These are phyloP conservation scores for Callithrix jacchus DNA, from an alignment of 2,113 vertebrate species.

Conservation along the genomic window DNA sequence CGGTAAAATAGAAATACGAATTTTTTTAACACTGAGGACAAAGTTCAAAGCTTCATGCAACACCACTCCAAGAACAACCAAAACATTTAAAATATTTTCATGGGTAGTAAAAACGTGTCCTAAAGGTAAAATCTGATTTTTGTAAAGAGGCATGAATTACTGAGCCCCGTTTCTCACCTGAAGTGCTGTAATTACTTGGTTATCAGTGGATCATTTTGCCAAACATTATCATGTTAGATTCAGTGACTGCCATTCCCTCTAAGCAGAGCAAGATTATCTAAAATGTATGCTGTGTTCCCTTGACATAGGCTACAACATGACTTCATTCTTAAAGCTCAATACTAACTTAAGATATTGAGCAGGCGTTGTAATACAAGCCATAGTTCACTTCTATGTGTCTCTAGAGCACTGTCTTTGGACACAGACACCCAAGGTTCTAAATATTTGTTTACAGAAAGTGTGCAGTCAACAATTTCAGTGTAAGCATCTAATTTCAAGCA, in stretches of 20 bases:
- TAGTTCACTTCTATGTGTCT: background rate
- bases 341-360: background rate
- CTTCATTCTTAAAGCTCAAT: background rate
- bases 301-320: background rate
- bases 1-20: background rate
- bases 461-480: slow-evolving; percentile 5
- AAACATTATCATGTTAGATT: background rate
- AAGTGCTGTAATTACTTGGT: background rate
- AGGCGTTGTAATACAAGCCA: background rate
- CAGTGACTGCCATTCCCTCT: background rate
- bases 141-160: background rate
- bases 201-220: background rate
- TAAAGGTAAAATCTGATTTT: background rate
- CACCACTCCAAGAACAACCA: slow-evolving; percentile 2
- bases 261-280: background rate
- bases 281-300: background rate
- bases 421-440: background rate
- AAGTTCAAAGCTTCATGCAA: background rate
- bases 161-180: background rate
- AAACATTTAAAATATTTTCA: slow-evolving; percentile 24
- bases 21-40: slow-evolving; percentile 3
- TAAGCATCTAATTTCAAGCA: slow-evolving; percentile 7
- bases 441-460: background rate
- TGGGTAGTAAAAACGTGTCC: background rate
- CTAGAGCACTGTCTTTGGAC: background rate